Percentiles rank a stretch among this genome's conserved stretches.
These are phyloP conservation scores for Macroglossus sobrinus DNA, from an alignment of 2,113 vertebrate genomes.

Conservation along the genomic window DNA sequence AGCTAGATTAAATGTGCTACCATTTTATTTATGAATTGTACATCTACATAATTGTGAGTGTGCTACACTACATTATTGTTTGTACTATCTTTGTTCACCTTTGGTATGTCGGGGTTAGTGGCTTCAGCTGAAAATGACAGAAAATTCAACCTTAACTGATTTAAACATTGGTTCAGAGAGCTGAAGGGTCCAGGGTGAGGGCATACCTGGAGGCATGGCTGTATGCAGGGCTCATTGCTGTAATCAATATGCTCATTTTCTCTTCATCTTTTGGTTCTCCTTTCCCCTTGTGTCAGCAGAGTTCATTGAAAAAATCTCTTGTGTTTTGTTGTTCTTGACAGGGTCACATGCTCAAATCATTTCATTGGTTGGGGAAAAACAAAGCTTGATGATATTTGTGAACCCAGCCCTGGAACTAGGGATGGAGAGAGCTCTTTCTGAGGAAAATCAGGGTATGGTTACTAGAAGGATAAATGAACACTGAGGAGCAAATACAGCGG, in stretches of 20 bases:
- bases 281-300: not conserved
- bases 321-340: not conserved
- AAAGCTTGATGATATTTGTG: not conserved
- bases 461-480: not conserved
- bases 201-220: not conserved
- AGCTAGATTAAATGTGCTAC: constrained; percentile 13
- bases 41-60: not conserved
- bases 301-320: not conserved
- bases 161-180: not conserved
- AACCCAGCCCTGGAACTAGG: not conserved
- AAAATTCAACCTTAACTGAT: not conserved
- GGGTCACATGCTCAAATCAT: not conserved
- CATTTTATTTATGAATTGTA: constrained; percentile 25
- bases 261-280: not conserved
- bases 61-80: not conserved
- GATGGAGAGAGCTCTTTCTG: not conserved
- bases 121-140: constrained; percentile 16
- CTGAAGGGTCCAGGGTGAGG: not conserved
- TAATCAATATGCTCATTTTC: not conserved
- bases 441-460: not conserved
- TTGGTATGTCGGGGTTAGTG: not conserved
- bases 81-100: not conserved
- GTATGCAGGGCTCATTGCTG: not conserved
- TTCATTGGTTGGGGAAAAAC: not conserved
- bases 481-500: not conserved